Conservation (phyloP, 2,797 vertebrate genomes). For the Lagodon rhomboides region DNA sequence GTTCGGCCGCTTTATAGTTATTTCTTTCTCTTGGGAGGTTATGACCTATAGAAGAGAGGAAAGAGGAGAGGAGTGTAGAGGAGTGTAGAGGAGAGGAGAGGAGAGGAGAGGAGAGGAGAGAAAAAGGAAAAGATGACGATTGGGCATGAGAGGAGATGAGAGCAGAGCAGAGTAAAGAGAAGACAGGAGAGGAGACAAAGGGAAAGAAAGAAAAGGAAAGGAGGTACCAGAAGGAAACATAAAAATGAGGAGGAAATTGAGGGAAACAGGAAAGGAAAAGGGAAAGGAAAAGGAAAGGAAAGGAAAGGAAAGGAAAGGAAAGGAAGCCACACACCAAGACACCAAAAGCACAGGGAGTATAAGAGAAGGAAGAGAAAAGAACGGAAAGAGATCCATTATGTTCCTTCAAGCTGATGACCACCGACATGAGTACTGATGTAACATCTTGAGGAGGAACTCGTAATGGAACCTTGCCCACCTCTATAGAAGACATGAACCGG, state of each 20-base stretch:
- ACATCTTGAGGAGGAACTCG: not conserved
- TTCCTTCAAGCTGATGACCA: no score
- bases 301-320: accelerated
- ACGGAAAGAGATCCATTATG: no score
- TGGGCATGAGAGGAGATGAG: not conserved
- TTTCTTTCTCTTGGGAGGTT: slow-evolving; percentile 90
- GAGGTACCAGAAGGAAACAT: not conserved
- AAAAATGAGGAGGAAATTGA: no score
- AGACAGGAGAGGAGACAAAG: accelerated
- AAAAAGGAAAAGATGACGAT: not conserved
- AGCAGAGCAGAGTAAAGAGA: accelerated
- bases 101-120: not conserved
- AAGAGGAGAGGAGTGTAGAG: not conserved
- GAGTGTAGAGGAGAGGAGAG: no score
- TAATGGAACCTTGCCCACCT: slow-evolving; percentile 59
- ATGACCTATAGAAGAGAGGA: slow-evolving; percentile 79
- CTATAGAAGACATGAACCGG: slow-evolving; percentile 91
- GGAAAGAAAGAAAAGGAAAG: not conserved
- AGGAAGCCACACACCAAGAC: not conserved
- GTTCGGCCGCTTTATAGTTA: slow-evolving; percentile 87
- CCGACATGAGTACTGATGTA: no score
- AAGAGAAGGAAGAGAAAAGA: not conserved
- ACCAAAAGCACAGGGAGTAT: not conserved
- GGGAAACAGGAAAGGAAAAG: not conserved
- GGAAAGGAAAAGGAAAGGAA: not conserved